Evolutionary conservation across 2,113 vertebrate species (phyloP), one percentile per base, ranked within the genome.

Genomic region (Pterophyllum scalare): DNA sequence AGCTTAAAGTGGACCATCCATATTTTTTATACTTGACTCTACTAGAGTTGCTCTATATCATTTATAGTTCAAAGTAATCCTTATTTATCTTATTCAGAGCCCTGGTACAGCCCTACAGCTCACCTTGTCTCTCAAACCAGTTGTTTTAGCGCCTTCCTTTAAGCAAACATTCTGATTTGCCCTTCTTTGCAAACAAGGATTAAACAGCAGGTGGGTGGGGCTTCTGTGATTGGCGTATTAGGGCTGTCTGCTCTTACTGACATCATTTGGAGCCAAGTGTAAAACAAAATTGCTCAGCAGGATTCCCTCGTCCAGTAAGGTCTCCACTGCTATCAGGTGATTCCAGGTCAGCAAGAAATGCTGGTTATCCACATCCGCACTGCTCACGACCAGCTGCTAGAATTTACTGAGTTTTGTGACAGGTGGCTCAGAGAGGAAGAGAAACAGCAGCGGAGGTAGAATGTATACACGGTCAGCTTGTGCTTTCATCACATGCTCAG

Each of bases 311-410:
- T 9, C 75, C 17, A 33, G 38, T 33, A 3, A 52, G 60, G 40
- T 76, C 81, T 88, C 82, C 13, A 46, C 28, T 40, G 40, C 35
- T 59, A 15, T 65, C 88, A 84, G 89, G 87, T 87, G 89, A 87
- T 84, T 88, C 88, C 83, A 80, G 88, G 79, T 87, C 88, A 88
- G 19, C 11, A 81, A 52, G 64, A 93, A 83, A 67, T 2, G 60
- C 86, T 82, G 84, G 81, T 81, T 81, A 81, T 65, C 75, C 64
- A 28, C 7, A 81, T 74, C 24, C 11, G 56, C 78, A 7, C 77
- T 7, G 35, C 28, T 81, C 24, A 2, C 1, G 43, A 83, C 81
- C 59, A 46, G 74, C 79, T 74, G 56, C 80, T 46, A 60, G 52
- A 49, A 70, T 70, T 80, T 33, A 86, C 59, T 28, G n/a, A 82